phyloP scores from a whole-genome alignment of 2,113 vertebrate genomes.

The Indri indri region DNA sequence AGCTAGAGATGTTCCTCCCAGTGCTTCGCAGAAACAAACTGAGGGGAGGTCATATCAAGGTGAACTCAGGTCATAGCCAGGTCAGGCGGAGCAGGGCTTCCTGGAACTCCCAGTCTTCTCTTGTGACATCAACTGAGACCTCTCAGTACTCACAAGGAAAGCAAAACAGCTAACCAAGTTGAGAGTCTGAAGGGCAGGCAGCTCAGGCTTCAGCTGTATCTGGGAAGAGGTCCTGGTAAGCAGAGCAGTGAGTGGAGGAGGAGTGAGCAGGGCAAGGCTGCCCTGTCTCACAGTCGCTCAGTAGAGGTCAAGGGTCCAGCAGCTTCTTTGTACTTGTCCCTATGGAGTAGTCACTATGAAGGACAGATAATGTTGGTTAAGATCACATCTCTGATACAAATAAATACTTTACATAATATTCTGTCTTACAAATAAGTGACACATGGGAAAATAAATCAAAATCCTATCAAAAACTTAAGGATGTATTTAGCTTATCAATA shows the following conservation, averaged over 20 bases:
- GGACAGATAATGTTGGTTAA: neutral
- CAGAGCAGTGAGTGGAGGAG: neutral
- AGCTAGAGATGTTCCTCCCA: neutral
- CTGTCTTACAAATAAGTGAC: neutral
- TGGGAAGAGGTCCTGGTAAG: neutral
- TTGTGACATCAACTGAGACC: neutral
- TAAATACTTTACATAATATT: neutral
- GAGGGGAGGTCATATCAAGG: too few species aligned
- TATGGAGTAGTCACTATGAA: neutral
- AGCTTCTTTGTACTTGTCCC: neutral
- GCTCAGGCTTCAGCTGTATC: too few species aligned
- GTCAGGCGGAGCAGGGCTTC: neutral
- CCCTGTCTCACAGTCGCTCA: neutral
- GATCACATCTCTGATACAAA: neutral
- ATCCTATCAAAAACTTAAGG: neutral
- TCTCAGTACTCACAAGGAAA: too few species aligned
- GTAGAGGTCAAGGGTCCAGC: neutral
- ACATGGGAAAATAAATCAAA: neutral
- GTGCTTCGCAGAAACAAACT: rapidly evolving
- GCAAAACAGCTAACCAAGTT: neutral
- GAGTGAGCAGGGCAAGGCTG: neutral
- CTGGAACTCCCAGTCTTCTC: neutral
- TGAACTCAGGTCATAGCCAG: neutral
- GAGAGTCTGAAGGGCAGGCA: neutral
- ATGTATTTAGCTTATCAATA: neutral